These are phyloP conservation scores for Aspidiotus destructor DNA, from an alignment of 2,888 invertebrate species.

Conservation along the genomic window DNA sequence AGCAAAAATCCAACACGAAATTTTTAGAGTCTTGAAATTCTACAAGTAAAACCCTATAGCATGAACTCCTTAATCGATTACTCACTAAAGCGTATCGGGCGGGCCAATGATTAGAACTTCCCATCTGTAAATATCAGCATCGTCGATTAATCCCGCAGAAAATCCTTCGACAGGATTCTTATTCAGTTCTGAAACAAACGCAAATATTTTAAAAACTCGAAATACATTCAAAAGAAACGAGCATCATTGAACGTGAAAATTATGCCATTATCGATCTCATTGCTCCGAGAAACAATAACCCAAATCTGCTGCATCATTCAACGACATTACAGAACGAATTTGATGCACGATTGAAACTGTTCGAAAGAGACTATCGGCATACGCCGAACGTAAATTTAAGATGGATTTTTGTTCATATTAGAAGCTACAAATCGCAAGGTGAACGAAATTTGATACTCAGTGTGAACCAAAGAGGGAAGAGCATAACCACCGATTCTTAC, in stretches of 20 bases:
- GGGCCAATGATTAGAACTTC: constrained; percentile 99
- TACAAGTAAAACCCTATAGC: too few relatives aligned
- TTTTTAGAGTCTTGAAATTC: too few relatives aligned
- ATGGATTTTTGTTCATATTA: constrained; percentile 1
- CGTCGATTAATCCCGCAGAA: constrained; percentile 98
- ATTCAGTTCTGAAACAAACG: constrained; percentile 61
- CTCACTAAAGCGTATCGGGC: constrained; percentile 97
- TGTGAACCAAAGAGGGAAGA: neutral
- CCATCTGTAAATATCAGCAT: constrained; percentile 99
- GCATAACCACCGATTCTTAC: constrained; percentile 45
- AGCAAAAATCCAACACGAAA: too few relatives aligned
- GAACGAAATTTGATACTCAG: constrained; percentile 19
- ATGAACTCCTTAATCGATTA: constrained; percentile 39
- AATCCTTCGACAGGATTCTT: constrained; percentile 99
- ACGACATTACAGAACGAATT: too few relatives aligned
- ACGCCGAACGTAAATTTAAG: too few relatives aligned
- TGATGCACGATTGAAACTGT: too few relatives aligned
- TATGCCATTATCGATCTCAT: neutral
- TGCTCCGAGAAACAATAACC: neutral
- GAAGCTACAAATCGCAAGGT: constrained; percentile 20
- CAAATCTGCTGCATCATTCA: neutral
- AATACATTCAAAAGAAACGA: neutral
- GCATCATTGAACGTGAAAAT: neutral
- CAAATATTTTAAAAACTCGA: neutral
- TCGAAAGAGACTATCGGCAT: too few relatives aligned